Conservation (phyloP, 2,113 vertebrate species). For the Irena cyanogastra region DNA sequence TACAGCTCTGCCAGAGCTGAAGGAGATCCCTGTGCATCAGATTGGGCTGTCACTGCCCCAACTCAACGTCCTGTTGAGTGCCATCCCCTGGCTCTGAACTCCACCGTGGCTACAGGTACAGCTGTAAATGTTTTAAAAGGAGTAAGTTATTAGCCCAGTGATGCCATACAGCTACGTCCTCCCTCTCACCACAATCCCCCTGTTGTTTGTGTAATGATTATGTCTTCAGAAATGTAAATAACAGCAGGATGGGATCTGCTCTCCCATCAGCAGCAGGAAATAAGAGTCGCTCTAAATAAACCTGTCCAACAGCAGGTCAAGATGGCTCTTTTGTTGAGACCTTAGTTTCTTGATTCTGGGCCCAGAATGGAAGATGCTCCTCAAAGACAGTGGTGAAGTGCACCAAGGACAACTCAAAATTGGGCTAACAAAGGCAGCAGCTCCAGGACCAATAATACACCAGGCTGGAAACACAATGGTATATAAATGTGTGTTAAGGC, state of each 20-base stretch:
- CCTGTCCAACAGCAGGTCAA: slow-evolving; percentile 56
- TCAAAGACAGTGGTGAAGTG: background rate
- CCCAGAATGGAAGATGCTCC: background rate
- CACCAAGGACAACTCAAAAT: background rate
- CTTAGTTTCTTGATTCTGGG: background rate
- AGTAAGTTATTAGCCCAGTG: background rate
- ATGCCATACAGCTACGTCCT: background rate
- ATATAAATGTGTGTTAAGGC: background rate
- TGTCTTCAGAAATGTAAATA: slow-evolving; percentile 45
- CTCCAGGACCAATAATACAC: background rate
- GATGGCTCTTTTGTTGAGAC: background rate
- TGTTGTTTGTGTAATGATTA: background rate
- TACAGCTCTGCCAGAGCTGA: background rate
- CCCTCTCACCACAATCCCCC: background rate
- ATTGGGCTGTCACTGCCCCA: background rate
- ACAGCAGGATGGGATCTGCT: background rate
- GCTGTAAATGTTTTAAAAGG: background rate
- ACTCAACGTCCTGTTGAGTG: rapidly evolving
- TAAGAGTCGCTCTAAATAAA: slow-evolving; percentile 49
- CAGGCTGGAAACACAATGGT: background rate
- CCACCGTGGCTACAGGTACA: background rate
- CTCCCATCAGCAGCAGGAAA: background rate
- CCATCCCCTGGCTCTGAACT: background rate
- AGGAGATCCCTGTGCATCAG: background rate
- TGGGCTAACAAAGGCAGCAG: background rate